A percentile compares a stretch with the other conserved stretches of the same genome.
Evolutionary conservation across 2,113 vertebrate genomes (phyloP).

Genomic region (Cariama cristata): DNA sequence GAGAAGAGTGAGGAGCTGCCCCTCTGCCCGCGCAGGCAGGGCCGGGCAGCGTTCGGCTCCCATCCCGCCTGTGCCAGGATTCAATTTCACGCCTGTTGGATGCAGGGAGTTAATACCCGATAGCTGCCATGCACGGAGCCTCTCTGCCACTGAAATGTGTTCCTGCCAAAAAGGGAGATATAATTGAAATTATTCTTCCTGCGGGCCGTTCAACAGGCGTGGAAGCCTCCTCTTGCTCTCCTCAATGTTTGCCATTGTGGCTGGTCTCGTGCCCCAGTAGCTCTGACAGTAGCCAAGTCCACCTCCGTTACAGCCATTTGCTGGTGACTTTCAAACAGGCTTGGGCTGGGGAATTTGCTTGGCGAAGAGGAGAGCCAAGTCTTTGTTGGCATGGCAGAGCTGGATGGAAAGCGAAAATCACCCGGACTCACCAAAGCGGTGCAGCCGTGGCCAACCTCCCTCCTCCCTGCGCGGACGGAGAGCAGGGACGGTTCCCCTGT

Average conservation of each 20-base stretch:
- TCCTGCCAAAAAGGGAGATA: slow-evolving; percentile 20
- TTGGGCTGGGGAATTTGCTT: background rate
- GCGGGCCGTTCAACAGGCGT: background rate
- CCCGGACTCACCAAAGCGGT: fast-evolving
- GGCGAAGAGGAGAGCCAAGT: background rate
- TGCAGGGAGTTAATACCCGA: slow-evolving; percentile 12
- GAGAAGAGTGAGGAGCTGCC: fast-evolving
- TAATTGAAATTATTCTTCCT: slow-evolving; percentile 21
- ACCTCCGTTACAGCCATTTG: background rate
- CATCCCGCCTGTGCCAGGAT: background rate
- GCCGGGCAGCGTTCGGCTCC: background rate
- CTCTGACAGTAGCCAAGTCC: background rate
- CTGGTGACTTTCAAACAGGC: background rate
- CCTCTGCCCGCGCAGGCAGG: background rate
- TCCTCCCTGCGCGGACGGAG: fast-evolving
- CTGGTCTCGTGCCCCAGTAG: background rate
- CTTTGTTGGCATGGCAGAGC: background rate
- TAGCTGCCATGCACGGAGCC: background rate
- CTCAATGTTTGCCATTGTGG: background rate
- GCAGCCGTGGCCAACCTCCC: background rate
- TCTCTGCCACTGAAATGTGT: background rate
- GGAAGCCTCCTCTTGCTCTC: background rate
- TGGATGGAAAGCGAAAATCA: background rate
- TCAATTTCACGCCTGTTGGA: slow-evolving; percentile 55
- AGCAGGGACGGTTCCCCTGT: fast-evolving